Conservation (phyloP, 2,113 vertebrate genomes). For the Maccullochella peelii region DNA sequence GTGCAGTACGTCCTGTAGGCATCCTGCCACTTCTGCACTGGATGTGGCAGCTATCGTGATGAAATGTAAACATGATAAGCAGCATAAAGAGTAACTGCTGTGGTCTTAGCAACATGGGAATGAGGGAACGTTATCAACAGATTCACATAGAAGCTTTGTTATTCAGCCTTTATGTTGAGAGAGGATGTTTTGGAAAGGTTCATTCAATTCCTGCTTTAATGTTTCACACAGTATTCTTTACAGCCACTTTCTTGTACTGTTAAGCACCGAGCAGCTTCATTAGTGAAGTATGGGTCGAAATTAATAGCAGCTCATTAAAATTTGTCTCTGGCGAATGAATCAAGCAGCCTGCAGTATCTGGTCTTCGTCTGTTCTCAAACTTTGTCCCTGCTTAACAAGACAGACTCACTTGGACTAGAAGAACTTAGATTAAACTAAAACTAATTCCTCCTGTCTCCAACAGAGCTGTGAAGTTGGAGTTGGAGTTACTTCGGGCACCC, state of each 20-base stretch:
- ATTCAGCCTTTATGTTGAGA: neutral
- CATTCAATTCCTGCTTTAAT: conserved; percentile 4
- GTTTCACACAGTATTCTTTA: conserved; percentile 13
- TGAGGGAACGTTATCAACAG: neutral
- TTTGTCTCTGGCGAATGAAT: conserved; percentile 26
- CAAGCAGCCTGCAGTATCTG: neutral
- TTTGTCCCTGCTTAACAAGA: conserved; percentile 7
- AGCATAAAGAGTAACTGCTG: neutral
- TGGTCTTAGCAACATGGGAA: neutral
- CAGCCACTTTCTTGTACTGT: conserved; percentile 9
- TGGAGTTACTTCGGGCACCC: neutral
- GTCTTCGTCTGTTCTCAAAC: conserved; percentile 4
- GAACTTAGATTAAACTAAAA: conserved; percentile 21
- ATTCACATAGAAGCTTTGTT: neutral
- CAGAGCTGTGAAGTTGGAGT: neutral
- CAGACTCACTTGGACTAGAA: neutral
- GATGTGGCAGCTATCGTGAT: conserved; percentile 10
- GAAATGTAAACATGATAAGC: conserved; percentile 1
- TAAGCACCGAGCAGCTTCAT: conserved; percentile 3
- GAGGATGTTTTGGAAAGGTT: neutral
- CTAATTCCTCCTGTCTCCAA: conserved; percentile 7
- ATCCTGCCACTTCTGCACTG: conserved; percentile 15
- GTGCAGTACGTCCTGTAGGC: conserved; percentile 2
- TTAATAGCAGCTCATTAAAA: conserved; percentile 33
- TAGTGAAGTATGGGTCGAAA: conserved; percentile 1